Base-by-base conservation (phyloP, 2,797 vertebrate genomes). In the Cyclopterus lumpus region DNA sequence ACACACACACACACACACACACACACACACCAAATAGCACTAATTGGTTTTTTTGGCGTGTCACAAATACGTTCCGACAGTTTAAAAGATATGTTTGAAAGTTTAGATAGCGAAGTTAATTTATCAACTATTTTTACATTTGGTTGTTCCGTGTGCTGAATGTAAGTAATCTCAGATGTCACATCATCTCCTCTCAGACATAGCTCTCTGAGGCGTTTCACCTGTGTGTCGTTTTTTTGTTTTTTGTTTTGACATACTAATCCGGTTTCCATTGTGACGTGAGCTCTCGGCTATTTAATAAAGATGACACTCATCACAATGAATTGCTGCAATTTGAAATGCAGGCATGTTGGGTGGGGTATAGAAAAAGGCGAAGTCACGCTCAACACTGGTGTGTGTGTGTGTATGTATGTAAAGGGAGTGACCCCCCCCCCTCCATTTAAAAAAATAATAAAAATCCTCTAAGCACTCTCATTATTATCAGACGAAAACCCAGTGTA, bases 311-410 rank as follows among this genome's bases (percentile, higher is more conserved):
- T 44, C 15, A 3, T 49, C 36, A 59, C 22, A 22, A 26, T 28
- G 16, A 46, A 65, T 12, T 11, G 18, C 15, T 70, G 24, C 2
- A 4, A 83, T 86, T 86, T 62, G 24, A 76, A 75, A 72, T 63
- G 54, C 15, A 61, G 38, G 16, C 12, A 48, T 38, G 7, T 32
- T 28, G 51, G 36, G 57, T 42, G 22, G 8, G 9, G 38, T 26
- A 4, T 1, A 55, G 1, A 60, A 3, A 12, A 12, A 8, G 46
- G 49, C 22, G 7, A 44, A 34, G 18, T n/a, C 11, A 8, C 2
- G 0, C 15, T 42, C 16, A 42, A 15, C 14, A n/a, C 20, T 11
- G 32, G 20, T 3, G 6, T 22, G 57, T 58, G 30, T 3, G 14
- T 1, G 3, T 28, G 28, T 57, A 28, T 54, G 8, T n/a, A n/a